phyloP scores from a whole-genome alignment of 2,888 invertebrate genomes.

The Leucophora obtusa region DNA sequence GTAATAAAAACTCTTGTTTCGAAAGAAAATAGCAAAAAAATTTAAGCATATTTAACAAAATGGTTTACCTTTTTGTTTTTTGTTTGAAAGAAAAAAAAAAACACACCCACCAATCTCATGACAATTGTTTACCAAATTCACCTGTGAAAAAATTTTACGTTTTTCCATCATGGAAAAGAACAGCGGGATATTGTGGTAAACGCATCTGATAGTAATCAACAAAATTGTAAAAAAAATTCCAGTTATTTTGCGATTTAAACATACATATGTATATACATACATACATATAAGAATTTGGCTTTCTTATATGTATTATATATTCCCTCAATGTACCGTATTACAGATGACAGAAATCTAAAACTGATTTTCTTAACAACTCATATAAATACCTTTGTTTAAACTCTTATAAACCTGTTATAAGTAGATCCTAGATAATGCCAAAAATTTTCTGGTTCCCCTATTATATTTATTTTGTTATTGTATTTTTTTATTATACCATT shows the following conservation, averaged over 20 bases:
- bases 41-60: constrained; percentile 45
- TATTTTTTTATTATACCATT: constrained; percentile 5
- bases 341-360: background rate
- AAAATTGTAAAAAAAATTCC: constrained; percentile 17
- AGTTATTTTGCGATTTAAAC: constrained; percentile 5
- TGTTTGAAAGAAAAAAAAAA: background rate
- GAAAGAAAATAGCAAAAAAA: constrained; percentile 23
- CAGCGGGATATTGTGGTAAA: constrained; percentile 30
- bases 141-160: background rate
- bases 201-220: constrained; percentile 25
- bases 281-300: too few relatives aligned
- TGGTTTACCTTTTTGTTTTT: constrained; percentile 1
- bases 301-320: too few relatives aligned
- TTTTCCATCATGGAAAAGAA: constrained; percentile 13
- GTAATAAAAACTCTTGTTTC: constrained; percentile 49
- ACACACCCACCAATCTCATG: constrained; percentile 12
- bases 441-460: background rate
- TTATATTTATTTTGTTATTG: background rate
- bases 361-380: background rate
- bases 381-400: background rate
- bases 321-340: too few relatives aligned
- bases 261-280: too few relatives aligned
- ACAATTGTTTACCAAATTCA: constrained; percentile 26
- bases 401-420: too few relatives aligned
- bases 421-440: too few relatives aligned